These are phyloP conservation scores for Dinothrombium tinctorium DNA, from an alignment of 1,140 invertebrate species.

Conservation along the genomic window DNA sequence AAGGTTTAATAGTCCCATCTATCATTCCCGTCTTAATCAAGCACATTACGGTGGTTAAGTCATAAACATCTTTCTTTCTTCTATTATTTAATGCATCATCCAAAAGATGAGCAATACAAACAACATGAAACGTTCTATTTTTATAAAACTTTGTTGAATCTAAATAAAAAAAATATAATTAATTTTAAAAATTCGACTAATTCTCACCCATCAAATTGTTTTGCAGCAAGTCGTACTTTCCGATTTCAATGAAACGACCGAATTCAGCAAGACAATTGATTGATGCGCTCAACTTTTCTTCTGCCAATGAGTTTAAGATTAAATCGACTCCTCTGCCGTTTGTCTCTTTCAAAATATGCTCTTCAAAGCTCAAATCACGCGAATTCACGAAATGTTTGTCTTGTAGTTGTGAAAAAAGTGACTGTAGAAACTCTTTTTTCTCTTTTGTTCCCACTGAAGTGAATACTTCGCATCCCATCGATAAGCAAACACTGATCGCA, in stretches of 20 bases:
- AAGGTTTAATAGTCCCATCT: slow-evolving; percentile 53
- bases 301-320: slow-evolving; percentile 38
- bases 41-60: slow-evolving; percentile 21
- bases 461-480: slow-evolving; percentile 58
- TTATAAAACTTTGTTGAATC: slow-evolving; percentile 45
- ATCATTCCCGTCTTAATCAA: slow-evolving; percentile 57
- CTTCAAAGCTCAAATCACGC: slow-evolving; percentile 69
- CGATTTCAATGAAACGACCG: slow-evolving; percentile 84
- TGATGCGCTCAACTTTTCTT: slow-evolving; percentile 59
- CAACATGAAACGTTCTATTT: slow-evolving; percentile 86
- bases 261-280: slow-evolving; percentile 64
- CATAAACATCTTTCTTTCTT: neutral
- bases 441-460: slow-evolving; percentile 66
- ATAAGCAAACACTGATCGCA: slow-evolving; percentile 69
- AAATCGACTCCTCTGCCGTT: slow-evolving; percentile 41
- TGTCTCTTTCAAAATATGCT: slow-evolving; percentile 49
- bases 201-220: slow-evolving; percentile 51
- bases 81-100: slow-evolving; percentile 27
- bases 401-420: slow-evolving; percentile 54
- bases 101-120: slow-evolving; percentile 74
- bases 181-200: too few species aligned
- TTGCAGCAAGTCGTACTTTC: slow-evolving; percentile 82
- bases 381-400: slow-evolving; percentile 73
- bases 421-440: slow-evolving; percentile 65
- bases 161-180: too few species aligned